A percentile compares a stretch with the other conserved stretches of the same genome.
Conservation (phyloP, 2,113 vertebrate genomes). For the Rhea pennata region DNA sequence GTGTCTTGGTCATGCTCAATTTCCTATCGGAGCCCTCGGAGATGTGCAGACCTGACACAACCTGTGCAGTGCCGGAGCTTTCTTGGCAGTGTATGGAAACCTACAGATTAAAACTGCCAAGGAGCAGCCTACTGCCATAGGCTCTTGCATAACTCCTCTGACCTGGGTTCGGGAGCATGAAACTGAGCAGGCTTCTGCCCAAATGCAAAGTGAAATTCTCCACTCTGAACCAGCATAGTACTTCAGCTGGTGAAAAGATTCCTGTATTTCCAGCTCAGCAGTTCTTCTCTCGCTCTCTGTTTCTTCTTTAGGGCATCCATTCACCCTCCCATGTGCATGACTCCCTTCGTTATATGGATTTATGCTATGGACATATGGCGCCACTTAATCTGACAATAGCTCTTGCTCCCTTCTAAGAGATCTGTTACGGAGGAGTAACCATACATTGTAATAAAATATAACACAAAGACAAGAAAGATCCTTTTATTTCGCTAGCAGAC, state of each 20-base stretch:
- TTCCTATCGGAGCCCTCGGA: constrained; percentile 5
- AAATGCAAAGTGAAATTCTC: background rate
- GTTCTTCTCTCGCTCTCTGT: background rate
- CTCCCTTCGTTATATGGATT: constrained; percentile 34
- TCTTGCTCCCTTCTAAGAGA: constrained; percentile 20
- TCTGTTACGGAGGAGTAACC: background rate
- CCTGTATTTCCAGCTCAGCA: background rate
- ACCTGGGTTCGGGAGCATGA: background rate
- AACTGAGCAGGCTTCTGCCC: background rate
- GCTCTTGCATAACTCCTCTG: background rate
- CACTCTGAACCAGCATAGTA: background rate
- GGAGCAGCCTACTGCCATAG: background rate
- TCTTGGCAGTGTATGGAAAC: constrained; percentile 25
- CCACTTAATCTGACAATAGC: constrained; percentile 53
- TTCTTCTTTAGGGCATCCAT: background rate
- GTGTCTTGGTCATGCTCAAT: background rate
- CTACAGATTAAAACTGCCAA: constrained; percentile 33
- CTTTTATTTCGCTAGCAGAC: constrained; percentile 25
- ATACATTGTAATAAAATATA: constrained; percentile 46
- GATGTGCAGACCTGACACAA: constrained; percentile 7
- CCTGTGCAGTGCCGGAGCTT: background rate
- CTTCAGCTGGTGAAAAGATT: background rate
- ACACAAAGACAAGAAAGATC: background rate
- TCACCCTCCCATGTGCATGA: background rate
- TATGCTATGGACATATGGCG: constrained; percentile 44